phyloP scores from a whole-genome alignment of 2,113 vertebrate species.

The Camelus dromedarius region DNA sequence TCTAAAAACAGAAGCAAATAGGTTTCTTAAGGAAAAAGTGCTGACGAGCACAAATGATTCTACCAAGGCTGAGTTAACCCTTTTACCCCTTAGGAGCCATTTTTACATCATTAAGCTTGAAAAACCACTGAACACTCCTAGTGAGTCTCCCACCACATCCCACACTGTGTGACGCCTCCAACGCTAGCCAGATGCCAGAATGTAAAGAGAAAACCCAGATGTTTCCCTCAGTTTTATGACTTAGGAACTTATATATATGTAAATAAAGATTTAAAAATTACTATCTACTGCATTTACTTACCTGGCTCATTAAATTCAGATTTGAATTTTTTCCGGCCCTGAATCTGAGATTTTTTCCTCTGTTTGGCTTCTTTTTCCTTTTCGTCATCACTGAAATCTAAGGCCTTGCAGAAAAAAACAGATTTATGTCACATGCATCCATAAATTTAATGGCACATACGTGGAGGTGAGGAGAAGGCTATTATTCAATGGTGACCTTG shows the following conservation, averaged over 20 bases:
- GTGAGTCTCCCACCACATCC: neutral
- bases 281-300: conserved; percentile 77
- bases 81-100: neutral
- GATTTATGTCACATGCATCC: neutral
- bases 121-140: neutral
- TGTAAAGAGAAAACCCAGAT: neutral
- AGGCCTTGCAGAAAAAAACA: conserved; percentile 85
- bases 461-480: neutral
- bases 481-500: neutral
- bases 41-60: neutral
- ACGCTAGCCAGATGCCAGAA: neutral
- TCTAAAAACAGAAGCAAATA: neutral
- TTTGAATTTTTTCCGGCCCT: conserved; percentile 86
- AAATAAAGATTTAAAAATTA: conserved; percentile 8
- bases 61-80: neutral
- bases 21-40: neutral
- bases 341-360: conserved; percentile 88
- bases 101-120: neutral
- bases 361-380: conserved; percentile 93
- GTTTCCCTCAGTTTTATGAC: neutral
- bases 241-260: neutral
- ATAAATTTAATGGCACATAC: neutral
- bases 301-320: conserved; percentile 77
- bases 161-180: neutral
- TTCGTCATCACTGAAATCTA: conserved; percentile 98